A percentile compares a stretch with the other conserved stretches of the same genome.
phyloP scores from a whole-genome alignment of 1,140 invertebrate genomes.

The Orussus abietinus region DNA sequence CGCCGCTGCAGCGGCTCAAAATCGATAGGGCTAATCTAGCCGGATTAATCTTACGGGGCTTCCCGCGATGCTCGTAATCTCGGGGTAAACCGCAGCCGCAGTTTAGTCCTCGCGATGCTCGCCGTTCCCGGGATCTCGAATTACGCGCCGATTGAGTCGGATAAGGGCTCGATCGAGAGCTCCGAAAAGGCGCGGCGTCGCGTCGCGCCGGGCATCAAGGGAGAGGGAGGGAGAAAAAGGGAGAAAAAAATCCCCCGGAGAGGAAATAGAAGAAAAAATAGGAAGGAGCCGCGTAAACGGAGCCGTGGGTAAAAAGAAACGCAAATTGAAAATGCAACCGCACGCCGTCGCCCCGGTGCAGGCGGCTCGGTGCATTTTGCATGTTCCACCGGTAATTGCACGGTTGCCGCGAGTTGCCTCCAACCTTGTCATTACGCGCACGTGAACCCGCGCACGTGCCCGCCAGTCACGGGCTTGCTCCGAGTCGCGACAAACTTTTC shows the following conservation, averaged over 20 bases:
- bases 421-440: slow-evolving; percentile 36
- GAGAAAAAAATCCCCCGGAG: too few species aligned
- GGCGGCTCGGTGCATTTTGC: slow-evolving; percentile 22
- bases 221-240: too few species aligned
- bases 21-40: slow-evolving; percentile 53
- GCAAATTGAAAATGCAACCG: slow-evolving; percentile 12
- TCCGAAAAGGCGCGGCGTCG: neutral
- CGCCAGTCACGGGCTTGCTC: slow-evolving; percentile 2
- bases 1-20: slow-evolving; percentile 43
- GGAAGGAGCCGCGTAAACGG: too few species aligned
- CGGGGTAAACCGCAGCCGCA: slow-evolving; percentile 33
- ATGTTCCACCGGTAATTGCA: slow-evolving; percentile 43
- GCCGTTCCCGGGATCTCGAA: slow-evolving; percentile 14
- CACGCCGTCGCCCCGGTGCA: too few species aligned
- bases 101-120: slow-evolving; percentile 21
- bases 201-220: too few species aligned
- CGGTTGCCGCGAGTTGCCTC: slow-evolving; percentile 12
- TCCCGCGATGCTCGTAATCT: slow-evolving; percentile 46
- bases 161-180: neutral
- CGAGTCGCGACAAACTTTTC: too few species aligned
- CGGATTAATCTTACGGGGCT: slow-evolving; percentile 49
- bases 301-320: too few species aligned
- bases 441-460: slow-evolving; percentile 35
- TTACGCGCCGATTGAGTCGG: slow-evolving; percentile 13
- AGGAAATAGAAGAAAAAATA: too few species aligned